Conservation (phyloP, 2,113 vertebrate species). For the Catagonus wagneri region DNA sequence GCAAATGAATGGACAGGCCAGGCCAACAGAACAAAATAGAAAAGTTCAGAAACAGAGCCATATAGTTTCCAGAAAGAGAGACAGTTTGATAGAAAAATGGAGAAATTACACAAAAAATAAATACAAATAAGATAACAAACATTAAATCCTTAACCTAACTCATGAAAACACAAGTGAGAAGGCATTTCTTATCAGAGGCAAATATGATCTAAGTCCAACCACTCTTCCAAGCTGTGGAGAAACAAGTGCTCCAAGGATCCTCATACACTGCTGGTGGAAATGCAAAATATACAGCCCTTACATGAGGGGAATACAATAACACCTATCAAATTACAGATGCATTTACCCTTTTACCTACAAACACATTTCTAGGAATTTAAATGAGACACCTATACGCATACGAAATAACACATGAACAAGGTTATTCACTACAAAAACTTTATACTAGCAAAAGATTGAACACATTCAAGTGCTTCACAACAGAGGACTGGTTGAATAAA, state of each 20-base stretch:
- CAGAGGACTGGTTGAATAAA: neutral
- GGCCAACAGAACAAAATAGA: neutral
- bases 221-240: neutral
- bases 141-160: neutral
- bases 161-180: neutral
- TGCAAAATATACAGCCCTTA: neutral
- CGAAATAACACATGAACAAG: neutral
- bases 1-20: neutral
- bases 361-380: constrained; percentile 16
- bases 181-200: neutral
- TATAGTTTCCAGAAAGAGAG: neutral
- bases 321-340: neutral
- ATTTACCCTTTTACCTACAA: neutral
- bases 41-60: neutral
- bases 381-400: neutral
- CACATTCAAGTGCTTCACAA: neutral
- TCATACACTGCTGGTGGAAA: neutral
- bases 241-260: neutral
- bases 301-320: neutral
- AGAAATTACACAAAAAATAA: neutral
- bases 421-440: neutral
- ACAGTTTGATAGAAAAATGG: constrained; percentile 1
- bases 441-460: neutral
- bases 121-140: neutral
- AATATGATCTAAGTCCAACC: neutral